These are phyloP conservation scores for Eucera pruinosa DNA, from an alignment of 2,888 invertebrate genomes.

Conservation along the genomic window DNA sequence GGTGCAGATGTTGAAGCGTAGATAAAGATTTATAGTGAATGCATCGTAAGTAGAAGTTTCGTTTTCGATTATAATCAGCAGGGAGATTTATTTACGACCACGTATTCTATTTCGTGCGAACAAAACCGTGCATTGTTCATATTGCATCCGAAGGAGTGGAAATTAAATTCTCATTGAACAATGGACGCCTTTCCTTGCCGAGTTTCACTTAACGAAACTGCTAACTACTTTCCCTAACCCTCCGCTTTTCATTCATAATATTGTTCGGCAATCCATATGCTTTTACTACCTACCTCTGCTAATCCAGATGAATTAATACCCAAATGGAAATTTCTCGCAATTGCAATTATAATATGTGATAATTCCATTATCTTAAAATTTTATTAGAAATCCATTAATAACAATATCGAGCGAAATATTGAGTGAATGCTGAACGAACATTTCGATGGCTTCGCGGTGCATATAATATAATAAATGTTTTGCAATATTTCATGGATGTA, in stretches of 20 bases:
- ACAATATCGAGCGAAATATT: background rate
- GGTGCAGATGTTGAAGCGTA: background rate
- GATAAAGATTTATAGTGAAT: background rate
- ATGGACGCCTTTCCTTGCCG: constrained; percentile 33
- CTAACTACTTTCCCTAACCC: constrained; percentile 40
- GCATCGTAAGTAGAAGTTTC: constrained; percentile 9
- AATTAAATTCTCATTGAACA: constrained; percentile 64
- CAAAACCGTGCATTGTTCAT: constrained; percentile 48
- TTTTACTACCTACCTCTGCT: background rate
- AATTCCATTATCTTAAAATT: no score
- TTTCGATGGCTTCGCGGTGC: no score
- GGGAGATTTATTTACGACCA: constrained; percentile 1
- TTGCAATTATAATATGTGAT: no score
- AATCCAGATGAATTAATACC: background rate
- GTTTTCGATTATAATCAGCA: constrained; percentile 27
- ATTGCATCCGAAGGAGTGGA: constrained; percentile 33
- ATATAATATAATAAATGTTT: no score
- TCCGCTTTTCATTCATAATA: constrained; percentile 2
- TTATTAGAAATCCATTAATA: no score
- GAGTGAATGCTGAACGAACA: no score
- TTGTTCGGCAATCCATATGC: background rate
- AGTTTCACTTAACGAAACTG: constrained; percentile 44
- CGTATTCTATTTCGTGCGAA: constrained; percentile 48
- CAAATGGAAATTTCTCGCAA: no score
- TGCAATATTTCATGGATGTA: no score